Conservation (phyloP, 2,888 invertebrate genomes). For the Perizoma affinitatum region DNA sequence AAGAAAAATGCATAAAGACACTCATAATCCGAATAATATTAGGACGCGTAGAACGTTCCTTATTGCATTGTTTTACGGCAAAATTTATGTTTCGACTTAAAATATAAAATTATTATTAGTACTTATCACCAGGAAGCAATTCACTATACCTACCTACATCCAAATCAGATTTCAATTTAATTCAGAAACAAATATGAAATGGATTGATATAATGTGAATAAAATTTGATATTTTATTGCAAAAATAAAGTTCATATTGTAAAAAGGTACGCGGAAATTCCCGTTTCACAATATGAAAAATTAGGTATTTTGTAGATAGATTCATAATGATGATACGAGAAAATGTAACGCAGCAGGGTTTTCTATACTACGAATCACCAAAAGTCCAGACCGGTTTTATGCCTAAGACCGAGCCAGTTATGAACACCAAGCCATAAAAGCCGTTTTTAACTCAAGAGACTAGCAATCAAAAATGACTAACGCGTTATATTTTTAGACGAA, state of each 20-base stretch:
- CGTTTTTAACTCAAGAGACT: no score
- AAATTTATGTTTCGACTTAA: not conserved
- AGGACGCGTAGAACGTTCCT: not conserved
- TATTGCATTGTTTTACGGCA: not conserved
- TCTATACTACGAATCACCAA: no score
- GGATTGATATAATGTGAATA: not conserved
- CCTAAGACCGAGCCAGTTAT: no score
- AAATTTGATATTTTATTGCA: not conserved
- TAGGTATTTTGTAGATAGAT: no score
- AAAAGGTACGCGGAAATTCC: not conserved
- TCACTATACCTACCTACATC: not conserved
- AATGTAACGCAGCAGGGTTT: no score
- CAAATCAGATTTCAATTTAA: not conserved
- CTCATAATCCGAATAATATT: not conserved
- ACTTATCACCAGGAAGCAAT: conserved; percentile 11
- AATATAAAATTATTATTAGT: conserved; percentile 5
- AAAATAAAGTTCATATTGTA: not conserved
- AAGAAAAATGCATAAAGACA: not conserved
- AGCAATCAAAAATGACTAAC: no score
- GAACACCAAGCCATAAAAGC: no score
- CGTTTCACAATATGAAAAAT: no score
- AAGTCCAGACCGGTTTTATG: no score
- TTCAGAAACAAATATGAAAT: not conserved
- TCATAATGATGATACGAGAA: no score
- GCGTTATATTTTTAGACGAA: no score